phyloP scores from a whole-genome alignment of 1,140 invertebrate species.

The Daktulosphaira vitifoliae region DNA sequence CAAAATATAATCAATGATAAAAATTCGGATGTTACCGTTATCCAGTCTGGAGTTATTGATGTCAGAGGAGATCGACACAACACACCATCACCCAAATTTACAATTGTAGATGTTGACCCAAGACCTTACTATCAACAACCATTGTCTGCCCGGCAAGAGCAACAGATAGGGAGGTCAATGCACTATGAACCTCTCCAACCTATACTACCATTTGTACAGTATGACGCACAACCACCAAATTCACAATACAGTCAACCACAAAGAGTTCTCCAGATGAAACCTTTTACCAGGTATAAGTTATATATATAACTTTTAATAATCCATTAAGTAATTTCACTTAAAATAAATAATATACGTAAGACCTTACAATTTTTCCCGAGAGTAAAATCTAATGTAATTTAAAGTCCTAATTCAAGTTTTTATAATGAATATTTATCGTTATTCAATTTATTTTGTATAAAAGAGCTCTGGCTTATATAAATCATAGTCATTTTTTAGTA shows the following conservation, averaged over 20 bases:
- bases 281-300: no score
- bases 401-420: no score
- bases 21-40: constrained; percentile 9
- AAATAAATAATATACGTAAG: no score
- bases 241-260: background rate
- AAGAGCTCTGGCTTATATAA: no score
- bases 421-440: no score
- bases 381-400: no score
- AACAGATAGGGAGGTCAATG: background rate
- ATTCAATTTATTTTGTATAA: no score
- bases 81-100: background rate
- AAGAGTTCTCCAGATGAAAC: background rate
- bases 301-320: no score
- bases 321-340: no score
- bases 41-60: constrained; percentile 18
- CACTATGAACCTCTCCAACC: background rate
- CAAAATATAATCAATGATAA: background rate
- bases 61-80: background rate
- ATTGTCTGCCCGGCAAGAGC: no score
- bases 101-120: constrained; percentile 10
- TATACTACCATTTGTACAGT: background rate
- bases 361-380: no score
- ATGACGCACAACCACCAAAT: background rate
- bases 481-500: no score
- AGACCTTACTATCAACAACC: background rate